Percentiles rank a stretch among this genome's conserved stretches.
These are phyloP conservation scores for Carcharodon carcharias DNA, from an alignment of 2,797 vertebrate genomes.

Conservation along the genomic window DNA sequence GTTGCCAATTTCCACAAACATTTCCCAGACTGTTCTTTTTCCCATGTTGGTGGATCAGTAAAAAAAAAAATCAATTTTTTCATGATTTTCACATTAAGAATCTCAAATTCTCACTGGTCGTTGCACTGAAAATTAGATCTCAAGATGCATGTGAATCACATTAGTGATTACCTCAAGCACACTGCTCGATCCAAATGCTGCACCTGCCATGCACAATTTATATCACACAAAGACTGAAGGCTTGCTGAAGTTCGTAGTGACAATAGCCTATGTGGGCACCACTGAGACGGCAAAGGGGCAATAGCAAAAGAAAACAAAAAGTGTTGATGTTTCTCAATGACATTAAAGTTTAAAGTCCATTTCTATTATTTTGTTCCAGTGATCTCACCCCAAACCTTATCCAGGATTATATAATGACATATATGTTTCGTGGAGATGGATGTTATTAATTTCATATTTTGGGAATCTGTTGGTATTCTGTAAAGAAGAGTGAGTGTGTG, in stretches of 20 bases:
- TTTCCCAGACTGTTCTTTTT: not conserved
- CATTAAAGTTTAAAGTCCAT: not conserved
- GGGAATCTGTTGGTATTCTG: too few species aligned
- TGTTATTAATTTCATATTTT: too few species aligned
- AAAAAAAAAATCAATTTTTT: too few species aligned
- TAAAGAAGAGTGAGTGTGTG: too few species aligned
- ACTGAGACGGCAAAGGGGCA: not conserved
- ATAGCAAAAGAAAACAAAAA: not conserved
- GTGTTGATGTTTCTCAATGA: not conserved
- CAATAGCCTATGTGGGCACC: not conserved
- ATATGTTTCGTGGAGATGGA: too few species aligned
- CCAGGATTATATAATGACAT: not conserved
- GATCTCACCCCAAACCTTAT: not conserved
- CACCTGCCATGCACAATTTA: not conserved
- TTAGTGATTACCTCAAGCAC: not conserved
- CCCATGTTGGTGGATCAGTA: not conserved
- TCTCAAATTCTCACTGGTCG: not conserved
- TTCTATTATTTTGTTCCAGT: not conserved
- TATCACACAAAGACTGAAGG: not conserved
- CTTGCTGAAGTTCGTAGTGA: not conserved
- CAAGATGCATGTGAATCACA: not conserved
- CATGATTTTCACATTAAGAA: not conserved
- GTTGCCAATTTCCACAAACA: not conserved
- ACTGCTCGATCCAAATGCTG: not conserved
- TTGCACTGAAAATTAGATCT: not conserved